phyloP scores from a whole-genome alignment of 2,888 invertebrate genomes.

The Lasioglossum lativentre region DNA sequence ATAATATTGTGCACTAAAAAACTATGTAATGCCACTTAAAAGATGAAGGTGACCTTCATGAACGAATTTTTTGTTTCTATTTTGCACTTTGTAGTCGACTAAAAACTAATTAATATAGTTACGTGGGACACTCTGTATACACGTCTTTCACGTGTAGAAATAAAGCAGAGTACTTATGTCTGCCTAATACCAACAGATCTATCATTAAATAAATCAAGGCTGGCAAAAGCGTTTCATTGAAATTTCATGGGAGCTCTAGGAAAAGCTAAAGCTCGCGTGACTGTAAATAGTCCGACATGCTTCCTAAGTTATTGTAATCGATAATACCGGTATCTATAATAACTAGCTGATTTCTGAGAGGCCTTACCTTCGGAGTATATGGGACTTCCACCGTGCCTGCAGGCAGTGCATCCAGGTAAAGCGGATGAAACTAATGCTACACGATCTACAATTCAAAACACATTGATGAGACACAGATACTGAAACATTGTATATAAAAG shows the following conservation, averaged over 20 bases:
- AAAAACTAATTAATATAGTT: no score
- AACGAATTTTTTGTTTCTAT: no score
- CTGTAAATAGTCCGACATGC: conserved; percentile 10
- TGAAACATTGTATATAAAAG: not conserved
- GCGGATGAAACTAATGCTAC: conserved; percentile 87
- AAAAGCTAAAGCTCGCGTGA: not conserved
- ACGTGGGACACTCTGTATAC: no score
- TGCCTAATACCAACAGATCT: not conserved
- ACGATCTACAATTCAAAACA: conserved; percentile 85
- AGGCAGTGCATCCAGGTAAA: conserved; percentile 81
- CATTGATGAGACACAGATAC: conserved; percentile 77
- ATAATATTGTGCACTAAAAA: no score
- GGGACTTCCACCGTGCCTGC: conserved; percentile 80
- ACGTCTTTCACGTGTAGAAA: not conserved
- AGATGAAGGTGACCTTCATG: no score
- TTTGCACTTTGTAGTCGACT: no score
- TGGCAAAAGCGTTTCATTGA: not conserved
- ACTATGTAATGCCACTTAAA: no score
- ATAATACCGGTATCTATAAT: conserved; percentile 7
- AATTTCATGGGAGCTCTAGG: not conserved
- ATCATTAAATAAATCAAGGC: not conserved
- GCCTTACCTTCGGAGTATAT: conserved; percentile 80
- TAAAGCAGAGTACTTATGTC: not conserved
- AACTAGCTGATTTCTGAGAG: conserved; percentile 12
- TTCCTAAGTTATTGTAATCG: not conserved